Base-by-base conservation (phyloP, 2,797 vertebrate species). In the Neosalanx taihuensis region DNA sequence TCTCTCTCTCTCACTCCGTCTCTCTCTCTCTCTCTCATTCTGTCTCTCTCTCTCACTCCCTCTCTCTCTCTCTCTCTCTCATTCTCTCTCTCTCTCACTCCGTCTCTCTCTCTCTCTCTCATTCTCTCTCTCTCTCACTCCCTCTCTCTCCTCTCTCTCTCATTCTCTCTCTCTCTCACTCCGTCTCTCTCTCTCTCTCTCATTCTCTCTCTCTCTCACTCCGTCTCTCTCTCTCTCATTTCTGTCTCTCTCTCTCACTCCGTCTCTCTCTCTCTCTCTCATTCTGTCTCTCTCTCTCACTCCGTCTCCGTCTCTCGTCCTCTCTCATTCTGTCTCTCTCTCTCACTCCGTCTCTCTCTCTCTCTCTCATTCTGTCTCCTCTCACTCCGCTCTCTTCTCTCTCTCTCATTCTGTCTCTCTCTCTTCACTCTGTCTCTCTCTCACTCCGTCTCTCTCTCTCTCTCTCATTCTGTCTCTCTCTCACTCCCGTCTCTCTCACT, bases 1-100 rank as follows among this genome's bases (percentile, higher is more conserved):
- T 59, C 30, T 70, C 56, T 70, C 12, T 70, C 33, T 70, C 33
- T 30, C 59, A 29, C 26, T 61, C 29, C 30, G 23, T 61, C 59
- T 61, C 59, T 12, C 29, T 7, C 29, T 30, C 30, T 3, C 60
- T 30, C 30, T 62, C 10, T 63, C 20, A 29, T 5, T 10, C 17
- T 13, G 6, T 17, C 26, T 31, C 1, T 15, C 57, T 9, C 7
- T 23, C 57, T 20, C 57, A 2, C 23, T 29, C 20, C n/a, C 20
- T 7, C 18, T 59, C 57, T 59, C 57, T 5, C 57, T 63, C 62
- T 17, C 31, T 37, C 30, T 63, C 6, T 0, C 30, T 20, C 33
- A 7, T 31, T 33, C 6, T 37, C 63, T 46, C 35, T 15, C 26
- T 18, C 53, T 18, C 53, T 56, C 13, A 17, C 53, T 18, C 53